Percentiles rank a stretch among this genome's conserved stretches.
Evolutionary conservation across 2,888 invertebrate genomes (phyloP).

Genomic region (Ophion obscuratus): DNA sequence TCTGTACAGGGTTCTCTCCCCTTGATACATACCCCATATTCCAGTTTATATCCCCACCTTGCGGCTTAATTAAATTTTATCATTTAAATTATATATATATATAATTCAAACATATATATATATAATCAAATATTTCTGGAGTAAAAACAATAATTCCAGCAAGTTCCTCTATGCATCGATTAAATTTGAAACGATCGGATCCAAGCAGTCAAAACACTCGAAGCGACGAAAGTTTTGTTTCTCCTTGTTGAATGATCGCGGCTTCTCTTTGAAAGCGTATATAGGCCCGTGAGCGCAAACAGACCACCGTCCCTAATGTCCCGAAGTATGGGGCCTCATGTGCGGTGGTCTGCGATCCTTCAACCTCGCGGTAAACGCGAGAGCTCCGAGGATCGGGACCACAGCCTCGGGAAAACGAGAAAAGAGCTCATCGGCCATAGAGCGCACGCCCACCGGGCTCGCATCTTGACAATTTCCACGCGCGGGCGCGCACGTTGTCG

Average conservation of each 20-base stretch:
- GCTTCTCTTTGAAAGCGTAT: constrained; percentile 45
- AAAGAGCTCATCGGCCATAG: constrained; percentile 33
- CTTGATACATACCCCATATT: too few species aligned
- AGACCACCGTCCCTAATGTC: constrained; percentile 61
- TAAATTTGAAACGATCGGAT: neutral
- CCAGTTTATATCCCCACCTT: too few species aligned
- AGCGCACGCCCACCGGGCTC: constrained; percentile 74
- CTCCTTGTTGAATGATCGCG: constrained; percentile 24
- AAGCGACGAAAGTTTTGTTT: constrained; percentile 16
- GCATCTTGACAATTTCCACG: constrained; percentile 76
- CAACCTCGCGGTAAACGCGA: constrained; percentile 34
- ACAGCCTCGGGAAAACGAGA: constrained; percentile 30
- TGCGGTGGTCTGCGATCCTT: constrained; percentile 61
- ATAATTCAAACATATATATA: neutral
- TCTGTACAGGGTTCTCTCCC: too few species aligned
- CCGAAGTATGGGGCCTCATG: constrained; percentile 33
- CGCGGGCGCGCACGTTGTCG: constrained; percentile 53
- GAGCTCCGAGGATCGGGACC: neutral
- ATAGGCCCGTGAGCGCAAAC: constrained; percentile 52
- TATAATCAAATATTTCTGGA: neutral
- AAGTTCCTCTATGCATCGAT: neutral
- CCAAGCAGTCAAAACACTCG: constrained; percentile 34
- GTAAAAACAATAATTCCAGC: neutral
- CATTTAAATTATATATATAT: too few species aligned
- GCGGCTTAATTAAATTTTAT: too few species aligned